phyloP scores from a whole-genome alignment of 2,113 vertebrate genomes.

The Rallus limicola region DNA sequence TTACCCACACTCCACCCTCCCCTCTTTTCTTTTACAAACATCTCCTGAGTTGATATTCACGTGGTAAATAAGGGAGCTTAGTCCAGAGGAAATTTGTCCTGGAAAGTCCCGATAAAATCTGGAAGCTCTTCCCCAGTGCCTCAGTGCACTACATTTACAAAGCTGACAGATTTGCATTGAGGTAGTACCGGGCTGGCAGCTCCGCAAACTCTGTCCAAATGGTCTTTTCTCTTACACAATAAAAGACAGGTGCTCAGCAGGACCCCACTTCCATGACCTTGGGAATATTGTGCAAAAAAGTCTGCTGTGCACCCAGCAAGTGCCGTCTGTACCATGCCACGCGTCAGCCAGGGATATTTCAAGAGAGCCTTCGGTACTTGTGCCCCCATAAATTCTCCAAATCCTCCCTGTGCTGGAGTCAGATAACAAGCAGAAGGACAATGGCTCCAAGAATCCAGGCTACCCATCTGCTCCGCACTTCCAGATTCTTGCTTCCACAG shows the following conservation, averaged over 20 bases:
- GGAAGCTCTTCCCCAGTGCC: neutral
- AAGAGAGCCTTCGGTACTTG: constrained; percentile 67
- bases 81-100: neutral
- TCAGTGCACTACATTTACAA: neutral
- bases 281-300: constrained; percentile 30
- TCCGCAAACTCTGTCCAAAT: neutral
- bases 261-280: constrained; percentile 2
- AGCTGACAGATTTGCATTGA: neutral
- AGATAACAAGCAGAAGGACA: constrained; percentile 79
- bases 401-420: constrained; percentile 70
- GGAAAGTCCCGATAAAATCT: neutral
- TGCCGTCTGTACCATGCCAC: constrained; percentile 29
- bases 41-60: neutral
- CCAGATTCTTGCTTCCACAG: constrained; percentile 70
- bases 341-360: constrained; percentile 74
- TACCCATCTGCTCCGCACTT: constrained; percentile 79
- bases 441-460: constrained; percentile 78
- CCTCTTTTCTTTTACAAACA: neutral
- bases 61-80: neutral
- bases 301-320: neutral
- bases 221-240: constrained; percentile 14
- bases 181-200: neutral
- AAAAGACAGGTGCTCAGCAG: constrained; percentile 20
- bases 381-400: constrained; percentile 80
- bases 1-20: neutral